These are phyloP conservation scores for Nomada ruficornis DNA, from an alignment of 2,888 invertebrate species.

Conservation along the genomic window DNA sequence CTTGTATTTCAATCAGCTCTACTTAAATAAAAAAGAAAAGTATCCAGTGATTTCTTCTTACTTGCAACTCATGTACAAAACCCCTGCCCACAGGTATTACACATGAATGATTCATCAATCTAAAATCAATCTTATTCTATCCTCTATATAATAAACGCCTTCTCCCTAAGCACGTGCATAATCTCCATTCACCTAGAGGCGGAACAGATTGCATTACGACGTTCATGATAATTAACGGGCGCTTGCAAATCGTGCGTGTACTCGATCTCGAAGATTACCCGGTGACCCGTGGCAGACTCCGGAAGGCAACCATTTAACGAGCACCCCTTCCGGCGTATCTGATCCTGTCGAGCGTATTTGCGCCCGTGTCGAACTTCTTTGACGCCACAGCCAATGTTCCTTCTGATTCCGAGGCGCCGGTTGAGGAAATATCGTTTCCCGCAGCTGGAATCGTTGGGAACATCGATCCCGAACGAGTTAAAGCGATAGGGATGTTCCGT, in stretches of 20 bases:
- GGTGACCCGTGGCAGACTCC: constrained; percentile 32
- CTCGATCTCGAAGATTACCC: constrained; percentile 18
- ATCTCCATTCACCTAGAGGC: neutral
- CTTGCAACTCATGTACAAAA: too few species aligned
- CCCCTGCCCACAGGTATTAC: too few species aligned
- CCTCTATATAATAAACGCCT: neutral
- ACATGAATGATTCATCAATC: neutral
- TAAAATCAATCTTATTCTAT: neutral
- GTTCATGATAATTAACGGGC: constrained; percentile 66
- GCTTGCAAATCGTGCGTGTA: constrained; percentile 40
- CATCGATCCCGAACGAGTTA: neutral
- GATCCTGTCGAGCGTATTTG: constrained; percentile 9
- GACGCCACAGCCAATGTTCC: neutral
- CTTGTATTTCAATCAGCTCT: too few species aligned
- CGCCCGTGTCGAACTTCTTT: constrained; percentile 8
- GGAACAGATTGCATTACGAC: constrained; percentile 57
- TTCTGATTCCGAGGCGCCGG: neutral
- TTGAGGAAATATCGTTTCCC: constrained; percentile 17
- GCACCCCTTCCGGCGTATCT: constrained; percentile 16
- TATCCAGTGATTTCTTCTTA: too few species aligned
- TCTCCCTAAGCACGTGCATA: neutral
- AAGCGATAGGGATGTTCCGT: constrained; percentile 10
- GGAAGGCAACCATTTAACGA: constrained; percentile 23
- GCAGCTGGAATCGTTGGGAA: neutral
- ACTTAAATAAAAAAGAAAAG: too few species aligned